Base-by-base conservation (phyloP, 2,888 invertebrate genomes). In the Syrista parreyssii region DNA sequence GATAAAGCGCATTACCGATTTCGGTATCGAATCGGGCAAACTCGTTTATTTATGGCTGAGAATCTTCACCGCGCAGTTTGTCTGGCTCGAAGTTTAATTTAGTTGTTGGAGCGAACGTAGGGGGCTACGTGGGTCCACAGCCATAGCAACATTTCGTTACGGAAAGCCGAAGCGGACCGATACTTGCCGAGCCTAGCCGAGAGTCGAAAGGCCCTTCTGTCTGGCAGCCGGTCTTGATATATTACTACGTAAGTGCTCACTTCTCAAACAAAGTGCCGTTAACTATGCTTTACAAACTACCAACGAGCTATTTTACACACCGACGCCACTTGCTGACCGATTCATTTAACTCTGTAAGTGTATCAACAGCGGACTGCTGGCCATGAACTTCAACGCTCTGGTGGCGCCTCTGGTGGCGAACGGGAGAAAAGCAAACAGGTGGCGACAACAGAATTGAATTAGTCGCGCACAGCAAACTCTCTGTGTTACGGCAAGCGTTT, bases 1-100 rank as follows among this genome's bases (percentile, higher is more conserved):
- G 84, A 84, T 86, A 83, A 84, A 83, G 77, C 78, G 79, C 80
- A 81, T 82, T 80, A 80, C 79, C 84, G 81, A 86, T 87, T 87
- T 87, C 82, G 83, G 82, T 84, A 84, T 85, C 82, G 82, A 79
- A 79, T 83, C 36, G 71, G 68, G 79, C 81, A 82, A 83, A 86
- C 84, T 81, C 85, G 82, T 82, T 86, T 86, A 87, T 86, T 87
- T 86, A 87, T 86, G 81, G 81, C 79, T 78, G 36, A 78, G 74
- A 79, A 82, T 82, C 79, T 83, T 84, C 79, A 76, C 75, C 78
- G 73, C 73, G 73, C 80, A 81, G 84, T 86, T 85, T 83, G 82
- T 85, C 83, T 74, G 77, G 80, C 82, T 82, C 80, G 81, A 84
- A 82, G 80, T 86, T 85, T 84, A 82, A 84, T 84, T 86, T 82